phyloP scores from a whole-genome alignment of 2,888 invertebrate genomes.

The Drosophila koepferae region DNA sequence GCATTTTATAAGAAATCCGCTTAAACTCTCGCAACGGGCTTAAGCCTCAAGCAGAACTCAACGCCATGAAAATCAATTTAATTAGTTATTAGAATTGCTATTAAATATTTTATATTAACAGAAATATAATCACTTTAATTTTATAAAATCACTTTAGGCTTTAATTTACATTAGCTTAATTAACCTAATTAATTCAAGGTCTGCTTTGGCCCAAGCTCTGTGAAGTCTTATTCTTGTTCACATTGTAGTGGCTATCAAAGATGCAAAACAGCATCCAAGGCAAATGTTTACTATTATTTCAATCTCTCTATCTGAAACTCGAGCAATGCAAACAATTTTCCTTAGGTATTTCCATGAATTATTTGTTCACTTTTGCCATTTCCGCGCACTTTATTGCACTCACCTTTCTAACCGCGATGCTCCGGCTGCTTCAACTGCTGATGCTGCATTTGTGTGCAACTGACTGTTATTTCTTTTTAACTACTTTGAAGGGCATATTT shows the following conservation, averaged over 20 bases:
- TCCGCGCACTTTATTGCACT: slow-evolving; percentile 26
- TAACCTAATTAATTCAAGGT: neutral
- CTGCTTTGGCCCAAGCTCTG: neutral
- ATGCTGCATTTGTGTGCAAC: slow-evolving; percentile 16
- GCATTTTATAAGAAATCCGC: neutral
- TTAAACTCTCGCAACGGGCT: neutral
- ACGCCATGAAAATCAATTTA: neutral
- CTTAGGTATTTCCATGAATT: slow-evolving; percentile 35
- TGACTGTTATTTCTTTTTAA: slow-evolving; percentile 12
- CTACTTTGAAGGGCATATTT: neutral
- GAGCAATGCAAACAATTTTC: slow-evolving; percentile 49
- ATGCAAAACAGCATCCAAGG: neutral
- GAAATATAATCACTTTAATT: neutral
- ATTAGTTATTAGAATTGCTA: neutral
- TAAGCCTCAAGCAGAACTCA: neutral
- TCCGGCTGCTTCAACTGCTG: slow-evolving; percentile 1
- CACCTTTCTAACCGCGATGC: slow-evolving; percentile 21
- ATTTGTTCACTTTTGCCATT: slow-evolving; percentile 43
- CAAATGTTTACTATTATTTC: slow-evolving; percentile 14
- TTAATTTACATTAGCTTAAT: neutral
- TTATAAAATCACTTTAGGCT: neutral
- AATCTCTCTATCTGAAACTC: neutral
- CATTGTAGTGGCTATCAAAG: neutral
- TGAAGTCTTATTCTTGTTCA: neutral
- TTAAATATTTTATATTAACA: neutral